Evolutionary conservation across 1,140 invertebrate genomes (phyloP).

Genomic region (Triops longicaudatus): DNA sequence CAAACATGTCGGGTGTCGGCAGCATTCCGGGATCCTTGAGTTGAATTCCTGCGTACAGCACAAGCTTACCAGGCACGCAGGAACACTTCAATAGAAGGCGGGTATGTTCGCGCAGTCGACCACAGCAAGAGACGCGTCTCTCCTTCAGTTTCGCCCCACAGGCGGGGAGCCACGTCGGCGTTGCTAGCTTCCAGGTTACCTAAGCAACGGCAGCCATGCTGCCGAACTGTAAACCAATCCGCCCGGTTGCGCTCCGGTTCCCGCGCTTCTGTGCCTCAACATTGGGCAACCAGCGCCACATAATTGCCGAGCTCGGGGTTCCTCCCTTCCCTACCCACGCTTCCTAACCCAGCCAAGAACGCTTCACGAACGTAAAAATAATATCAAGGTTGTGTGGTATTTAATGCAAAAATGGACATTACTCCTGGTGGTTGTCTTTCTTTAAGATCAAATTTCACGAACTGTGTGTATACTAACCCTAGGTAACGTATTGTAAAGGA

Average conservation of each 20-base stretch:
- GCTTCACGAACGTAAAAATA: not conserved
- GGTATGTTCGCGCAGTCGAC: not conserved
- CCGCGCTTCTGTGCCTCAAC: not conserved
- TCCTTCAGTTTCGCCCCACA: not conserved
- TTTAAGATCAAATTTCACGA: not conserved
- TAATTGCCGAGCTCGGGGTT: not conserved
- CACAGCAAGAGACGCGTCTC: not conserved
- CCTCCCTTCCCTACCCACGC: not conserved
- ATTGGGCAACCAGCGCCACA: not conserved
- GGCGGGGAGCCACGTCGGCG: not conserved
- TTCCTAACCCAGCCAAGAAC: not conserved
- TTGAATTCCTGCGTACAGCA: not conserved
- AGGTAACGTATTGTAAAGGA: not conserved
- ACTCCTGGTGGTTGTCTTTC: too few species aligned
- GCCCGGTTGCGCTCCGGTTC: not conserved
- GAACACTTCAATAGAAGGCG: not conserved
- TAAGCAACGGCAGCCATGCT: not conserved
- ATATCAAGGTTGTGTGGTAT: too few species aligned
- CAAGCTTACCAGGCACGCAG: not conserved
- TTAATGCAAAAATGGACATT: too few species aligned
- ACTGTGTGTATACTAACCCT: not conserved
- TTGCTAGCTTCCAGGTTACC: not conserved
- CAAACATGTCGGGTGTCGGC: constrained; percentile 2
- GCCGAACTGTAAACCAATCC: not conserved
- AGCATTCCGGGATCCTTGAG: not conserved